Evolutionary conservation across 2,888 invertebrate genomes (phyloP), one percentile per base, ranked within the genome.

Genomic region (Boloria euphrosyne): DNA sequence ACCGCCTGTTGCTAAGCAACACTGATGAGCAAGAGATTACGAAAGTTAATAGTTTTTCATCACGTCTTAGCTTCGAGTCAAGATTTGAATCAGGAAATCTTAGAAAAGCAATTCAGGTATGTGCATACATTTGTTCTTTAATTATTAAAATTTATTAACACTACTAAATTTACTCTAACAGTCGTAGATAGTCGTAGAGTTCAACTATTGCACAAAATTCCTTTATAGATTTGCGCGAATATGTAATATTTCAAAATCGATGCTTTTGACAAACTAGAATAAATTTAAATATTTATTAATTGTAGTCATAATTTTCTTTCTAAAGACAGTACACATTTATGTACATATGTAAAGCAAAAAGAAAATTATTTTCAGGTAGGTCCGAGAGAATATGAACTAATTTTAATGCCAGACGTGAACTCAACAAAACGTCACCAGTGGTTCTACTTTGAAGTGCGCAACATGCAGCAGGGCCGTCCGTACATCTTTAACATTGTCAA

Each of bases 391-490:
- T 97, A 97, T 83, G 97, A 97, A 81, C 89, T 98, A 70, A 94
- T 97, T 68, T 86, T 97, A 69, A 95, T 95, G 84, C 96, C 97
- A 0, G 97, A 97, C 81, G 95, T 97, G 53, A 97, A 97, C 86
- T 95, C 96, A 2, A 93, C 93, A 22, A 94, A 94, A 67, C 95
- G 97, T 71, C 96, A 96, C 80, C 97, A 97, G 79, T 97, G 97
- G 97, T 97, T 97, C 87, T 98, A 97, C 87, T 97, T 97, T 80
- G 95, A 97, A 88, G 95, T 97, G n/a, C 93, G 94, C 50, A 95
- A 96, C 82, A 97, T 96, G 95, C 93, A 95, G 62, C 93, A 93
- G 65, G 90, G 93, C 3, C 86, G 93, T 1, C 93, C 94, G 0
- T 97, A 97, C 82, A 93, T 95, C 51, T 97, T 97, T 88, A 97